These are phyloP conservation scores for Tetramorium parvispinum DNA, from an alignment of 1,140 invertebrate species.

Conservation along the genomic window DNA sequence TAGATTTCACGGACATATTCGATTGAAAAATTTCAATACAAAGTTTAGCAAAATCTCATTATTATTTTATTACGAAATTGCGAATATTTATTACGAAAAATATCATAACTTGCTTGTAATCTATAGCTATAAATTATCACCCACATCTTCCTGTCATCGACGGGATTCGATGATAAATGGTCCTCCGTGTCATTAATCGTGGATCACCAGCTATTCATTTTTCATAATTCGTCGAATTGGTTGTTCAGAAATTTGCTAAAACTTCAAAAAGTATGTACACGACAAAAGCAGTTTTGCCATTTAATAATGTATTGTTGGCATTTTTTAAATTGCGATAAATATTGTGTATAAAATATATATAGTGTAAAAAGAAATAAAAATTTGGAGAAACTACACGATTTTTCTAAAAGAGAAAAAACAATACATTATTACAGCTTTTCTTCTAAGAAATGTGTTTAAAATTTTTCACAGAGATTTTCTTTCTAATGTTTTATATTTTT, in stretches of 20 bases:
- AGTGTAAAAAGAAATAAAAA: slow-evolving; percentile 1
- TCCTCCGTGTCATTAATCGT: slow-evolving; percentile 46
- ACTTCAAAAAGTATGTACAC: not conserved
- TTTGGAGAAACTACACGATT: not conserved
- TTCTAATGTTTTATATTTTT: slow-evolving; percentile 1
- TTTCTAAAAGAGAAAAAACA: not conserved
- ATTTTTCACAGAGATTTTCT: slow-evolving; percentile 33
- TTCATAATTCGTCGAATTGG: slow-evolving; percentile 46
- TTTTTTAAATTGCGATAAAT: not conserved
- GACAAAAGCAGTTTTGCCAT: not conserved
- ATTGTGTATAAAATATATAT: not conserved
- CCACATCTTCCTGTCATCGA: slow-evolving; percentile 35
- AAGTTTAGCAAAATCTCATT: slow-evolving; percentile 5
- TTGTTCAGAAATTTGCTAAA: slow-evolving; percentile 34
- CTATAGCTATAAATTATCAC: slow-evolving; percentile 49
- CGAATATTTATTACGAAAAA: not conserved
- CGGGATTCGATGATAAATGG: slow-evolving; percentile 48
- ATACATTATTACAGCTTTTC: not conserved
- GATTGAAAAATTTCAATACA: slow-evolving; percentile 15
- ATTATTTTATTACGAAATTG: not conserved
- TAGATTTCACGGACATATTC: not conserved
- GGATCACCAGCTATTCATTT: slow-evolving; percentile 54
- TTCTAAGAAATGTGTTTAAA: not conserved
- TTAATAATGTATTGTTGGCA: not conserved
- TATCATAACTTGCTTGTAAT: slow-evolving; percentile 26